Evolutionary conservation across 2,113 vertebrate genomes (phyloP), one percentile per base, ranked within the genome.

Genomic region (Prunella fulvescens): DNA sequence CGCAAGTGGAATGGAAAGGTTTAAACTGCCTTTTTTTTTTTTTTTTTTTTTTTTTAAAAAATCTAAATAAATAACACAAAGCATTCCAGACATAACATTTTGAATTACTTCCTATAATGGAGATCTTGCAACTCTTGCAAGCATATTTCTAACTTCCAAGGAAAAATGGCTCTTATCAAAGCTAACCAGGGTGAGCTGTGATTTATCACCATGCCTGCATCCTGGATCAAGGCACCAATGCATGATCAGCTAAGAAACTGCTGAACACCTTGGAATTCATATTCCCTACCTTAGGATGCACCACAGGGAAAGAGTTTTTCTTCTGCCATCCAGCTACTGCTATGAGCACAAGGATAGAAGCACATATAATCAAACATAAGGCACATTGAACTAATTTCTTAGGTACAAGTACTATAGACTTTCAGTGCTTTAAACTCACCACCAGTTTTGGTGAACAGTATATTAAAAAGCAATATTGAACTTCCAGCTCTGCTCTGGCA

Each of bases 221-320:
- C 51, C 20, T 29, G 11, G 37, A 80, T 58, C 14, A 86, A 72
- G 50, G 22, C 1, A 0, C 12, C 1, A 9, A 35, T 19, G 1
- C 0, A 2, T 33, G 56, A 53, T 14, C 42, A 53, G 18, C 37
- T 69, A 53, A 76, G 40, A 73, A 87, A 86, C 24, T 28, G 25
- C 20, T 70, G 60, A 89, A 37, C 12, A 50, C 10, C 35, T 54
- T 12, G 10, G 39, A 91, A 84, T 58, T 77, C 64, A 54, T 7
- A 28, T 10, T 40, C 18, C 10, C 51, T 60, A n/a, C 70, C 33
- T 81, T n/a, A 58, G 19, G 35, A 61, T 28, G 60, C 19, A 28
- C 25, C 2, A 2, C 7, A 44, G 9, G 6, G 12, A 39, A 33
- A 79, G 15, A 62, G 12, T 14, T 74, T 33, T 12, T 73, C 78